A percentile compares a stretch with the other conserved stretches of the same genome.
Conservation (phyloP, 2,113 vertebrate genomes). For the Merops nubicus region DNA sequence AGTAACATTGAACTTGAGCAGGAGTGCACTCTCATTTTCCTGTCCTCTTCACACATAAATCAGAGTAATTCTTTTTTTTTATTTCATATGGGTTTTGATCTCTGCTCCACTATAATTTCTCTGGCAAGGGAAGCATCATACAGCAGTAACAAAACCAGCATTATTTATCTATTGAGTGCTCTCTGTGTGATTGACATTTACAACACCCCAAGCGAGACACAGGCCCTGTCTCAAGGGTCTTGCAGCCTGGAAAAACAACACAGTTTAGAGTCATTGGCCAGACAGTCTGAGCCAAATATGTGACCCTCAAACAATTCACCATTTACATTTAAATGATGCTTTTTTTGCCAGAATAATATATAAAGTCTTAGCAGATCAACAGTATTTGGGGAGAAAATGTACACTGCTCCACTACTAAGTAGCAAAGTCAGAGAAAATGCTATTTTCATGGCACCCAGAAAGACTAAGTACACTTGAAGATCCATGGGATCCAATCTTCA, state of each 20-base stretch:
- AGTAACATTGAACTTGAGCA: background rate
- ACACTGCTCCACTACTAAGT: background rate
- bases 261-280: background rate
- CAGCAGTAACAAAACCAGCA: background rate
- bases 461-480: background rate
- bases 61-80: background rate
- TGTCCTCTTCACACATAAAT: background rate
- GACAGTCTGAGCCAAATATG: background rate
- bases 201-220: background rate
- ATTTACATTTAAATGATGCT: background rate
- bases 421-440: background rate
- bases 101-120: constrained; percentile 13
- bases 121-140: background rate
- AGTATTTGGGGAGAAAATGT: fast-evolving
- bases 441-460: background rate
- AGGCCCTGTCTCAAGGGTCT: background rate
- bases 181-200: constrained; percentile 41
- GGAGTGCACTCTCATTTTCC: background rate
- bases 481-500: background rate
- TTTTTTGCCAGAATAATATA: background rate
- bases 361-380: background rate
- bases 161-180: constrained; percentile 39
- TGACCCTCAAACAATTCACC: background rate
- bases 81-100: constrained; percentile 9
- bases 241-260: background rate